Evolutionary conservation across 2,888 invertebrate genomes (phyloP), one percentile per base, ranked within the genome.

Genomic region (Thumatha senex): DNA sequence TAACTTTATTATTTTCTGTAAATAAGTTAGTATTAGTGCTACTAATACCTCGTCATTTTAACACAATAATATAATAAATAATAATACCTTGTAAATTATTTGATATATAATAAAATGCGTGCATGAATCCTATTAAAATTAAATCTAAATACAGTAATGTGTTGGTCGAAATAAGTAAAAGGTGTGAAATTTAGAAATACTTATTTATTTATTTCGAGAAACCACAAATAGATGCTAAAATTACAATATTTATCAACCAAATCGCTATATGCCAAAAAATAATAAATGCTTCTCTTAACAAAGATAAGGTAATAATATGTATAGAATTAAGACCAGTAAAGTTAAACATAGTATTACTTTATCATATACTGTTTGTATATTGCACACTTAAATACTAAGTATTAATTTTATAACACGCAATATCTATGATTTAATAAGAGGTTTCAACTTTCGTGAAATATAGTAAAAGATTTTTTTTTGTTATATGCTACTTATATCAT

Each of bases 11-110:
- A 58, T 61, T 47, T 63, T 56, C 54, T 64, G 60, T 64, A 59
- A 62, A 56, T 67, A 62, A 64, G 65, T 45, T 55, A 67, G 62
- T 72, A 47, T 40, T 54, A 72, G 69, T 60, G 80, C 80, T 68
- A 74, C 67, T 89, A 86, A 89, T 72, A 72, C 70, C 81, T 80
- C 78, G 74, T 86, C 85, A 80, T 77, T 68, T 74, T 86, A 86
- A 88, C 69, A 64, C 47, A 51, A 50, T 64, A 61, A 62, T 51
- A 73, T 63, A 41, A 64, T 61, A 56, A 56, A 58, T 47, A 59
- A 53, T 54, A 58, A 60, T 58, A 36, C 54, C 12, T 11, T 56
- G 48, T 44, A 51, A 51, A 52, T 55, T 24, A 24, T 24, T 24
- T 24, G 48, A 50, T 12, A 33, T 59, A 40, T 55, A 34, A 40